Conservation (phyloP, 23 tunicate species). For the Styela clava region DNA sequence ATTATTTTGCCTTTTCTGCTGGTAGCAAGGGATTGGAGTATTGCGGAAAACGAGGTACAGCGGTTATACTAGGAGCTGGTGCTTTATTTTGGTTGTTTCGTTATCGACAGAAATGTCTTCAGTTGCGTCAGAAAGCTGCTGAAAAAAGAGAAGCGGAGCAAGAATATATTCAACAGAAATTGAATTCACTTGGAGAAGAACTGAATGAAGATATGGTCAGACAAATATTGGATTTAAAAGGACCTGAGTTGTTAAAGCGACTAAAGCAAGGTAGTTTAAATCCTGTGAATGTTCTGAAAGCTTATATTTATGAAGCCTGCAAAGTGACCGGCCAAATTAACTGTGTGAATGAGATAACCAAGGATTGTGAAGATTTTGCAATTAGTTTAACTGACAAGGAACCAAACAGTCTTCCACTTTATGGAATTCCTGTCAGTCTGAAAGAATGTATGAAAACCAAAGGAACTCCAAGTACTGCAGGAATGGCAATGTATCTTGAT, state of each 20-base stretch:
- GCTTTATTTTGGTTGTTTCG: background rate
- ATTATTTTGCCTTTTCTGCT: background rate
- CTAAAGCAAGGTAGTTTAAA: background rate
- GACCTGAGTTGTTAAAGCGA: background rate
- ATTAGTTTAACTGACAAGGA: background rate
- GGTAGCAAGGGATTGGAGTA: background rate
- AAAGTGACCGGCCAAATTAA: background rate
- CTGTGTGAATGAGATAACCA: background rate
- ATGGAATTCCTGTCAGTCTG: conserved; percentile 71
- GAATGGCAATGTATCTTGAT: conserved; percentile 24
- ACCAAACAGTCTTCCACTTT: conserved; percentile 15
- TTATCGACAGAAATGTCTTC: background rate
- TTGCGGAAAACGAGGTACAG: background rate
- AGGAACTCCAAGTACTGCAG: conserved; percentile 52
- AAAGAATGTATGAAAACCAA: conserved; percentile 54
- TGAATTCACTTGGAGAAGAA: background rate
- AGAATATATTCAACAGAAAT: background rate
- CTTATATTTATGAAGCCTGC: conserved; percentile 6
- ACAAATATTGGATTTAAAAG: background rate
- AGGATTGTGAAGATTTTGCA: background rate
- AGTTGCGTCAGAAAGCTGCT: background rate
- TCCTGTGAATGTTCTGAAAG: background rate
- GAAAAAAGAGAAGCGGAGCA: background rate
- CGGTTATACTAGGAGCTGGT: background rate
- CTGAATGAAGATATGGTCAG: background rate